phyloP scores from a whole-genome alignment of 2,113 vertebrate species.

The Pantherophis guttatus region DNA sequence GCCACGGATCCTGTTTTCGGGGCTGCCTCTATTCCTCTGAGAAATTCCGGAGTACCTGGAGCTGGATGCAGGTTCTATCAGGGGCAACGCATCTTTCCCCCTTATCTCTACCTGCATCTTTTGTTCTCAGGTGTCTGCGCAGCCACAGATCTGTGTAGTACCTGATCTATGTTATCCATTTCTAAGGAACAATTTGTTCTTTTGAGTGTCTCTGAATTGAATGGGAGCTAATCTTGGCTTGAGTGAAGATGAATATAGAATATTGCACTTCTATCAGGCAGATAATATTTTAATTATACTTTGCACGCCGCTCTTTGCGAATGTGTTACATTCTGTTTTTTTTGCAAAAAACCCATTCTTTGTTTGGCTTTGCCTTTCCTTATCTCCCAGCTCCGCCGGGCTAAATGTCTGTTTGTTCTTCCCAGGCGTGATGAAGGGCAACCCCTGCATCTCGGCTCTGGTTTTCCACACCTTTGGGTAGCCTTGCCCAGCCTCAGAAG shows the following conservation, averaged over 20 bases:
- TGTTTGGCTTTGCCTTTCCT: slow-evolving; percentile 1
- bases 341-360: slow-evolving; percentile 31
- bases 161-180: slow-evolving; percentile 9
- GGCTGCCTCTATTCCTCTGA: not conserved
- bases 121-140: not conserved
- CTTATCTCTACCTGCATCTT: not conserved
- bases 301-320: not conserved
- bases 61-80: not conserved
- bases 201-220: not conserved
- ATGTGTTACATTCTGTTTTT: slow-evolving; percentile 21
- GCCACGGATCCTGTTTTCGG: not conserved
- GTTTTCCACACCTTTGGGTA: not conserved
- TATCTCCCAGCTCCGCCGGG: not conserved
- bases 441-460: not conserved
- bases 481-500: not conserved
- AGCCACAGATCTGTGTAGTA: not conserved
- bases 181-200: not conserved
- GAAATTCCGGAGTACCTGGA: not conserved
- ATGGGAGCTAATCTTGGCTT: slow-evolving; percentile 17
- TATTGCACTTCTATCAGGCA: slow-evolving; percentile 33
- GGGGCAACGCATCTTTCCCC: not conserved
- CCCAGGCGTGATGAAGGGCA: not conserved
- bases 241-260: slow-evolving; percentile 3
- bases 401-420: not conserved
- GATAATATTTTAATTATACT: slow-evolving; percentile 27